Conservation (phyloP, 2,113 vertebrate species). For the Paratilapia polleni region DNA sequence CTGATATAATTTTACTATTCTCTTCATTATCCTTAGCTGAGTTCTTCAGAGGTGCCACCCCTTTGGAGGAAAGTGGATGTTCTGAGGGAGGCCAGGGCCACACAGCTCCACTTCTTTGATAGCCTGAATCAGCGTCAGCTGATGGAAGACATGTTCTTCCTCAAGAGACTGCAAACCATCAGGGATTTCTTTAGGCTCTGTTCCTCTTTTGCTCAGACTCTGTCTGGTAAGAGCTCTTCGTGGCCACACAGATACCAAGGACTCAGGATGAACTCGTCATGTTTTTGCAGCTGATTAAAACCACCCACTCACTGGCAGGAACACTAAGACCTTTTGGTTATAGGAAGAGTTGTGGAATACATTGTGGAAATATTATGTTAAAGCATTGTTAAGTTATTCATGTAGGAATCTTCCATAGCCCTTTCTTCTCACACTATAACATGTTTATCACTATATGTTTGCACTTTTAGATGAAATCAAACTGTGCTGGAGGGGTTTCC, state of each 20-base stretch:
- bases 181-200: constrained; percentile 96
- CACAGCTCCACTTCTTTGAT: constrained; percentile 93
- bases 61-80: constrained; percentile 96
- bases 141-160: constrained; percentile 95
- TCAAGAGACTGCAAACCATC: constrained; percentile 95
- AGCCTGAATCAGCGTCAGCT: constrained; percentile 87
- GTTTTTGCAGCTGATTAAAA: not conserved
- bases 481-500: not conserved
- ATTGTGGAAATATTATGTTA: not conserved
- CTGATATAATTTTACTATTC: not conserved
- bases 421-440: not conserved
- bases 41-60: constrained; percentile 92
- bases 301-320: not conserved
- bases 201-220: constrained; percentile 91
- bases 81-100: constrained; percentile 90
- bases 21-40: constrained; percentile 77
- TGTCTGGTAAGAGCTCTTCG: constrained; percentile 85
- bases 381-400: not conserved
- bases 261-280: accelerated
- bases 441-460: not conserved
- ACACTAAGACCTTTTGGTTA: not conserved
- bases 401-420: not conserved
- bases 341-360: not conserved
- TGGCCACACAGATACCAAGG: not conserved
- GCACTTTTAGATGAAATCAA: not conserved